Evolutionary conservation across 2,797 vertebrate genomes (phyloP).

Genomic region (Yasuhikotakia modesta): DNA sequence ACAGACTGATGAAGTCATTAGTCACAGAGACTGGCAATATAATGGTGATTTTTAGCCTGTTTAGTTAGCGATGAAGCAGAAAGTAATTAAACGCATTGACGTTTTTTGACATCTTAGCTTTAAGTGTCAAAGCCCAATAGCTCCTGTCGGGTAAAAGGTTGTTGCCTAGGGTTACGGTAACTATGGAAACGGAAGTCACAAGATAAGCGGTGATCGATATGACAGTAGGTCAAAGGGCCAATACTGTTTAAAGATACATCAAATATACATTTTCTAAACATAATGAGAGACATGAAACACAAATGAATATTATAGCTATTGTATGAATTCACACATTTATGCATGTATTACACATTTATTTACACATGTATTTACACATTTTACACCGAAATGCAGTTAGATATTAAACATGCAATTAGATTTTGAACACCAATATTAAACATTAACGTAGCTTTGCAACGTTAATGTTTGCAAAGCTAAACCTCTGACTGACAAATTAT

Average conservation of each 20-base stretch:
- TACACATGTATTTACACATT: too few relatives aligned
- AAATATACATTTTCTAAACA: conserved; percentile 23
- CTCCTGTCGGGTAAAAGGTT: conserved; percentile 44
- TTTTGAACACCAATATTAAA: background rate
- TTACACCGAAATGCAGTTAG: too few relatives aligned
- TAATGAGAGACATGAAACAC: background rate
- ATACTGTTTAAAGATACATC: conserved; percentile 4
- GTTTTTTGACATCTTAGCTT: conserved; percentile 48
- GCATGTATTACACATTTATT: too few relatives aligned
- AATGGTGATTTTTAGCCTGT: conserved; percentile 17
- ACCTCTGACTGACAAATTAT: conserved; percentile 25
- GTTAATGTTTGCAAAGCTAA: background rate
- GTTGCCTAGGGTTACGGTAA: conserved; percentile 52
- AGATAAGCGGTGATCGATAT: conserved; percentile 34
- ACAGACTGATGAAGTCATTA: conserved; percentile 33
- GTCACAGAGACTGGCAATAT: conserved; percentile 28
- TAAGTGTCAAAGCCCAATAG: conserved; percentile 40
- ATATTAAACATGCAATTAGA: too few relatives aligned
- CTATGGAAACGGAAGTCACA: conserved; percentile 57
- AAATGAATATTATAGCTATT: background rate
- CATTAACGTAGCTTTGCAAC: too few relatives aligned
- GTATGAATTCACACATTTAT: too few relatives aligned
- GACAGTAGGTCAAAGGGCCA: conserved; percentile 10
- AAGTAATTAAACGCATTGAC: conserved; percentile 66
- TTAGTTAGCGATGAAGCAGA: conserved; percentile 40